Conservation (phyloP, 2,888 invertebrate species). For the Archaeoteleia sp. region DNA sequence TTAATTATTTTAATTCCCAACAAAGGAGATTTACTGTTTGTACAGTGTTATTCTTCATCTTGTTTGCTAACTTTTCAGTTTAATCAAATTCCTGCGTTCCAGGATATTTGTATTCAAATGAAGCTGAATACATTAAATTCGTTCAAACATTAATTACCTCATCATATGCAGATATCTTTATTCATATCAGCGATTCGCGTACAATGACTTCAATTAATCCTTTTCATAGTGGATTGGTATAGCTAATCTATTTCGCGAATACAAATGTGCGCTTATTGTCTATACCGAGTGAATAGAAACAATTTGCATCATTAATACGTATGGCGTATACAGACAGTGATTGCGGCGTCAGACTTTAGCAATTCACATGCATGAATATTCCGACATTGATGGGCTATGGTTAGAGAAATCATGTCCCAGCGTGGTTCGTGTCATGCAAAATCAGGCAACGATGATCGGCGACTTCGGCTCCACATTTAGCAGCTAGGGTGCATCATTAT, state of each 20-base stretch:
- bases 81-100: no score
- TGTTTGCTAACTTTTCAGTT: no score
- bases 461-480: constrained; percentile 45
- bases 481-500: constrained; percentile 61
- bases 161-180: no score
- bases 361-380: constrained; percentile 22
- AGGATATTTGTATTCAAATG: no score
- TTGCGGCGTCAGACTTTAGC: constrained; percentile 1
- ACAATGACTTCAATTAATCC: neutral
- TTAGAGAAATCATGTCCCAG: constrained; percentile 58
- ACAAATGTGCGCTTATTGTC: neutral
- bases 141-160: no score
- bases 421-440: constrained; percentile 53
- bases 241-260: no score
- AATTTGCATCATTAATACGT: constrained; percentile 1
- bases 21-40: no score
- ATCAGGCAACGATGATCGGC: constrained; percentile 47
- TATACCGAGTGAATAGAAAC: constrained; percentile 2
- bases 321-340: neutral
- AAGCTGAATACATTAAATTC: no score
- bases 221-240: neutral
- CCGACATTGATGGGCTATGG: constrained; percentile 15
- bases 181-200: no score
- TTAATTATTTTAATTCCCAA: no score
- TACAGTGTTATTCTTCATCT: no score